Conservation (phyloP, 2,888 invertebrate species). For the Tuberolachnus salignus region DNA sequence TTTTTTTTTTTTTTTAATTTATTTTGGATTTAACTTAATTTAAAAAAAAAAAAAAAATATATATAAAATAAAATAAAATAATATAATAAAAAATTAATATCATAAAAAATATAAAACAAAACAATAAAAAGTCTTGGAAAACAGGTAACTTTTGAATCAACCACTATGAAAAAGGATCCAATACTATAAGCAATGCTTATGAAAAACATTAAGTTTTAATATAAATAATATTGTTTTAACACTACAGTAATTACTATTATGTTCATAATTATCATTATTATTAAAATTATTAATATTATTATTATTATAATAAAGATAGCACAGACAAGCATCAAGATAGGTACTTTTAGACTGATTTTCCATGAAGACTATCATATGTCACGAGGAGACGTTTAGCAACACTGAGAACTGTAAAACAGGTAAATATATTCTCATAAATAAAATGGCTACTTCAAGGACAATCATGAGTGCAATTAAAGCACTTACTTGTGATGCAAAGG, state of each 20-base stretch:
- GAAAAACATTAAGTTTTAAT: constrained; percentile 51
- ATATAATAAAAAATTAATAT: constrained; percentile 41
- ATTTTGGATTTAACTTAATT: constrained; percentile 13
- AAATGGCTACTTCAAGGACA: too few species aligned
- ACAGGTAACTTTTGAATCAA: constrained; percentile 51
- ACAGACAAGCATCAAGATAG: constrained; percentile 54
- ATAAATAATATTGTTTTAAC: constrained; percentile 40
- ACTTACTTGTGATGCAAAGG: constrained; percentile 53
- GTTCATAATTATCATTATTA: constrained; percentile 38
- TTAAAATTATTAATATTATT: constrained; percentile 34
- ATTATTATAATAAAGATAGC: constrained; percentile 48
- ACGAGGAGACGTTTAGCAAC: constrained; percentile 56
- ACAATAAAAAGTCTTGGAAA: constrained; percentile 47
- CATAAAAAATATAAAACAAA: constrained; percentile 49
- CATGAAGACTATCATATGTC: constrained; percentile 55
- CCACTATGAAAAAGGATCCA: constrained; percentile 35
- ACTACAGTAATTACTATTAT: constrained; percentile 37
- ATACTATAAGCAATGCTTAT: constrained; percentile 50
- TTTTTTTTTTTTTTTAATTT: too few species aligned
- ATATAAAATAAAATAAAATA: constrained; percentile 36
- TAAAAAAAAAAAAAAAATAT: constrained; percentile 24
- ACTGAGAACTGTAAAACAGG: constrained; percentile 45
- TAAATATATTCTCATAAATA: constrained; percentile 17
- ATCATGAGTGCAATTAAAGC: not conserved
- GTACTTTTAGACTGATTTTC: constrained; percentile 55